phyloP scores from a whole-genome alignment of 2,888 invertebrate genomes.

The Xylota sylvarum region DNA sequence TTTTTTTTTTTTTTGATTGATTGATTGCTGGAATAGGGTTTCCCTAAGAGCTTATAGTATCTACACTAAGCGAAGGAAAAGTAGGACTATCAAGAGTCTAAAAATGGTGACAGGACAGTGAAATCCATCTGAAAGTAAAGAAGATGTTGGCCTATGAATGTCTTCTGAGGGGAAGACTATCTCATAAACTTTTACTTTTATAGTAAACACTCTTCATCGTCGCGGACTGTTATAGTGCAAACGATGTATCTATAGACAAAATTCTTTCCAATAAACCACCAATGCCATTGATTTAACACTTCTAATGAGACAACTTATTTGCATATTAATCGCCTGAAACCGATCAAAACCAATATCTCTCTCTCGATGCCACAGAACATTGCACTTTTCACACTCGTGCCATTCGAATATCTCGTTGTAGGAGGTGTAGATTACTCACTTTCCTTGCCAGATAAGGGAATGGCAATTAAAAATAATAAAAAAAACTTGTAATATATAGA shows the following conservation, averaged over 20 bases:
- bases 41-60: background rate
- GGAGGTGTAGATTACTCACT: conserved; percentile 42
- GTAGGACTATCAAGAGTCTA: too few relatives aligned
- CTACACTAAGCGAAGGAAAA: background rate
- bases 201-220: too few relatives aligned
- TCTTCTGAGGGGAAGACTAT: too few relatives aligned
- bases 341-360: conserved; percentile 26
- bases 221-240: too few relatives aligned
- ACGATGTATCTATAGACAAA: background rate
- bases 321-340: conserved; percentile 47
- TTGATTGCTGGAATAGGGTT: conserved; percentile 23
- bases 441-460: conserved; percentile 45
- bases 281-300: conserved; percentile 31
- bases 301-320: conserved; percentile 64
- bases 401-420: conserved; percentile 18
- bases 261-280: background rate
- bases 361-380: conserved; percentile 17
- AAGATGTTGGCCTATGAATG: too few relatives aligned
- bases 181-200: too few relatives aligned
- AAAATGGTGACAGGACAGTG: too few relatives aligned
- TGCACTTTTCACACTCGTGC: conserved; percentile 56
- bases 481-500: conserved; percentile 30
- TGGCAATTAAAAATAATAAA: conserved; percentile 38
- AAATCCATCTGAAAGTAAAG: too few relatives aligned
- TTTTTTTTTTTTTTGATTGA: conserved; percentile 24